phyloP scores from a whole-genome alignment of 2,888 invertebrate genomes.

The Agriopis leucophaearia region DNA sequence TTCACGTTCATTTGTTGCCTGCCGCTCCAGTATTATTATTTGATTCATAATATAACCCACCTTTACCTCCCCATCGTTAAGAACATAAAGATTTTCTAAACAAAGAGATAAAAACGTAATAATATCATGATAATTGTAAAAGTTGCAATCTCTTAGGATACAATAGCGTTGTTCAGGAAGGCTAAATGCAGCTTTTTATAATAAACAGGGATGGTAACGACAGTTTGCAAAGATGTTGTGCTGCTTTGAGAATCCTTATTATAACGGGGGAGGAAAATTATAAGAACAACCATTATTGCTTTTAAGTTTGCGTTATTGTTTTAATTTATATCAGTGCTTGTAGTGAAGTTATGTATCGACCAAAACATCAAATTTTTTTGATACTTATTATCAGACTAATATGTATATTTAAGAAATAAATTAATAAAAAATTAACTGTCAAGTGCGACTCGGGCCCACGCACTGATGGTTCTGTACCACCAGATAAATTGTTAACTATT shows the following conservation, averaged over 20 bases:
- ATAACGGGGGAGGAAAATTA: constrained; percentile 13
- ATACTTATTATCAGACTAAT: no score
- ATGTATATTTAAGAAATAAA: no score
- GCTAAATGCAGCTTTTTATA: constrained; percentile 33
- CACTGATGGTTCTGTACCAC: no score
- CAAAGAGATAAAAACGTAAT: constrained; percentile 19
- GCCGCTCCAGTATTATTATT: not conserved
- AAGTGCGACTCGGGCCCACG: no score
- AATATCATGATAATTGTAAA: constrained; percentile 29
- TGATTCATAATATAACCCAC: not conserved
- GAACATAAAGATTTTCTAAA: constrained; percentile 2
- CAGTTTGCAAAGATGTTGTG: constrained; percentile 17
- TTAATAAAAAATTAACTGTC: no score
- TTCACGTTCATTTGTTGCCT: no score
- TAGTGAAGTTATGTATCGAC: no score
- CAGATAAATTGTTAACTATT: no score
- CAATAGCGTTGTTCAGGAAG: constrained; percentile 21
- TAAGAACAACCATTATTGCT: constrained; percentile 1
- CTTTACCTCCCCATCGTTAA: not conserved
- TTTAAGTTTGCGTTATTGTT: not conserved
- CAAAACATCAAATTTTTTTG: no score
- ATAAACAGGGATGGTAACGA: constrained; percentile 26
- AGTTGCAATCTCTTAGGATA: constrained; percentile 30
- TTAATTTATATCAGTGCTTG: no score
- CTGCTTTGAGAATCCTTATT: constrained; percentile 23